Percentiles rank a stretch among this genome's conserved stretches.
phyloP scores from a whole-genome alignment of 2,797 vertebrate genomes.

The Hemitrygon akajei region DNA sequence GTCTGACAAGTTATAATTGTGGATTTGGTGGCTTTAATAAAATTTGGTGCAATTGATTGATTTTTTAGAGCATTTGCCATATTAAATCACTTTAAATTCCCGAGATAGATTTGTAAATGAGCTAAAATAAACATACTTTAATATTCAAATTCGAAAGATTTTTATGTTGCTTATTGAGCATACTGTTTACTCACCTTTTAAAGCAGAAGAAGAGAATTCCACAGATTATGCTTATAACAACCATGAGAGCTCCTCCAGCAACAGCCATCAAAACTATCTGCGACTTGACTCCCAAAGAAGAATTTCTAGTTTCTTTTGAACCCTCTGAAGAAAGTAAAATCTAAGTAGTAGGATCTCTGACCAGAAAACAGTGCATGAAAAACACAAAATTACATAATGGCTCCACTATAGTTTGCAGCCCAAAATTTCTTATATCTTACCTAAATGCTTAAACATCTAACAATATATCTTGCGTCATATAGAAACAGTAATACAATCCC shows the following conservation, averaged over 20 bases:
- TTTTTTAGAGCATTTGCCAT: neutral
- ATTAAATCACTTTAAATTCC: neutral
- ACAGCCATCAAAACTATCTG: conserved; percentile 35
- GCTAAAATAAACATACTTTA: neutral
- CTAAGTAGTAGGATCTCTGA: conserved; percentile 33
- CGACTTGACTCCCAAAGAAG: conserved; percentile 27
- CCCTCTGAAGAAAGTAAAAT: conserved; percentile 34
- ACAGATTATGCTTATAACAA: conserved; percentile 33
- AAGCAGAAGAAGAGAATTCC: conserved; percentile 34
- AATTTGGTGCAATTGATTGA: neutral
- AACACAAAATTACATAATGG: conserved; percentile 22
- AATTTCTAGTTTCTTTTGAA: neutral
- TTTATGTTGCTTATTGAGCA: neutral
- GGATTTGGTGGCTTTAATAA: neutral
- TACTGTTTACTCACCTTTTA: conserved; percentile 9
- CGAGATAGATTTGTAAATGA: neutral
- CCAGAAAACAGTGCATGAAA: neutral
- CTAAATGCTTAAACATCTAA: neutral
- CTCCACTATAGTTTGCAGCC: conserved; percentile 13
- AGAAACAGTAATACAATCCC: neutral
- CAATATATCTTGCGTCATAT: neutral
- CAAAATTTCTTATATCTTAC: neutral
- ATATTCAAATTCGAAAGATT: neutral
- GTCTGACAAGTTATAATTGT: neutral
- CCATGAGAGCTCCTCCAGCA: conserved; percentile 9